Evolutionary conservation across 2,113 vertebrate genomes (phyloP), one percentile per base, ranked within the genome.

Genomic region (Pongo abelii): DNA sequence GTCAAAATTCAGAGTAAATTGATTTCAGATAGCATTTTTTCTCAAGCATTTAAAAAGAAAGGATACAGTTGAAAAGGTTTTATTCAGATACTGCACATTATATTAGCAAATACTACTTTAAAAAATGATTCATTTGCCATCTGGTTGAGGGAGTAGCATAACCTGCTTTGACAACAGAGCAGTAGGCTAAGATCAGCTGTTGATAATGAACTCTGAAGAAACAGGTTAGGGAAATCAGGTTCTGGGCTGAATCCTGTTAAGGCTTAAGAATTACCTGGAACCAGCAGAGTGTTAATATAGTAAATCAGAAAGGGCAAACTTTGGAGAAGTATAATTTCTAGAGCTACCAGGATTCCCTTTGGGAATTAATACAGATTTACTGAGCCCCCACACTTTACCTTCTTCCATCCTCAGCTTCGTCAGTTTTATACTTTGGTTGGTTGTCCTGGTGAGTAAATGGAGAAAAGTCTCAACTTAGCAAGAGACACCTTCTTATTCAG

Each of bases 1-100:
- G n/a, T 50, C 69, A 22, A 22, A 70, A 88, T 96, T 95, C n/a
- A 40, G 78, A 94, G 50, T 74, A 93, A 92, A 90, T 95, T 92
- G 46, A 67, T 96, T 94, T 96, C 61, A 93, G 40, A 12, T 61
- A 27, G 16, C 50, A 30, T 78, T 93, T 70, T 84, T 88, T 88
- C 50, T 94, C 46, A 81, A 81, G 17, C 27, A 0, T 0, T 94
- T 69, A 89, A 30, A 61, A 88, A 69, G 35, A 97, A 64, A 55
- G 3, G 67, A 16, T 59, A 55, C 10, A 90, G 14, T 5, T 84
- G 85, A 97, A 78, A 52, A 92, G 0, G 3, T 89, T 92, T 77
- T 75, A 80, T 48, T 32, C 35, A 97, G 48, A 52, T 75, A 3
- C 7, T 64, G 7, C 20, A 38, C 0, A 0, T 95, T 96, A 52